Evolutionary conservation across 2,888 invertebrate species (phyloP).

Genomic region (Cacoxenus indagator): DNA sequence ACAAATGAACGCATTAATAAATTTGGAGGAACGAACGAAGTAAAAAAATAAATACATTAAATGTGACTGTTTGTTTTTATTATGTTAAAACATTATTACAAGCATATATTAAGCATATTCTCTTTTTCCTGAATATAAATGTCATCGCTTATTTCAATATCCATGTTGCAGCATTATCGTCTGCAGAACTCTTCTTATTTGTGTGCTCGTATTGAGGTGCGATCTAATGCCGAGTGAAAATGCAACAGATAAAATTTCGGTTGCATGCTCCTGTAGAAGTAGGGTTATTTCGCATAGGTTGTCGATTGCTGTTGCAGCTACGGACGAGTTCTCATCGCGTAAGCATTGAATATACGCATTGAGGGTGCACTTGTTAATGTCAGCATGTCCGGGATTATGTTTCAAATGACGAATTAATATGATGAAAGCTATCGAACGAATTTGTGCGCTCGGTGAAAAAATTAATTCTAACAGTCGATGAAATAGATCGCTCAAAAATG

Average conservation of each 20-base stretch:
- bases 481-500: slow-evolving; percentile 77
- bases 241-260: slow-evolving; percentile 82
- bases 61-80: no score
- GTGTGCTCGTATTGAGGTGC: slow-evolving; percentile 81
- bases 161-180: slow-evolving; percentile 87
- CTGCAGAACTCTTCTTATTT: slow-evolving; percentile 84
- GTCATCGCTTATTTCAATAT: no score
- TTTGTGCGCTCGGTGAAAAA: slow-evolving; percentile 74
- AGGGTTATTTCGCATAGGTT: slow-evolving; percentile 86
- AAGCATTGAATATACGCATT: slow-evolving; percentile 86
- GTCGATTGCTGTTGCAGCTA: slow-evolving; percentile 84
- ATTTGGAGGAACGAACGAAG: no score
- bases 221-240: slow-evolving; percentile 87
- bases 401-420: slow-evolving; percentile 81
- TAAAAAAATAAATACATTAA: no score
- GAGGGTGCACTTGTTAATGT: slow-evolving; percentile 76
- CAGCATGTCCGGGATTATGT: slow-evolving; percentile 74
- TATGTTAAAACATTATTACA: no score
- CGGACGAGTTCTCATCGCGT: slow-evolving; percentile 83
- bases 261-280: slow-evolving; percentile 88
- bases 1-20: no score
- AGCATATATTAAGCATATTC: no score
- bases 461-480: slow-evolving; percentile 77
- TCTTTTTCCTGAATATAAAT: no score
- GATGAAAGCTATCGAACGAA: slow-evolving; percentile 80